Conservation (phyloP, 2,113 vertebrate genomes). For the Pachyramphus minor region DNA sequence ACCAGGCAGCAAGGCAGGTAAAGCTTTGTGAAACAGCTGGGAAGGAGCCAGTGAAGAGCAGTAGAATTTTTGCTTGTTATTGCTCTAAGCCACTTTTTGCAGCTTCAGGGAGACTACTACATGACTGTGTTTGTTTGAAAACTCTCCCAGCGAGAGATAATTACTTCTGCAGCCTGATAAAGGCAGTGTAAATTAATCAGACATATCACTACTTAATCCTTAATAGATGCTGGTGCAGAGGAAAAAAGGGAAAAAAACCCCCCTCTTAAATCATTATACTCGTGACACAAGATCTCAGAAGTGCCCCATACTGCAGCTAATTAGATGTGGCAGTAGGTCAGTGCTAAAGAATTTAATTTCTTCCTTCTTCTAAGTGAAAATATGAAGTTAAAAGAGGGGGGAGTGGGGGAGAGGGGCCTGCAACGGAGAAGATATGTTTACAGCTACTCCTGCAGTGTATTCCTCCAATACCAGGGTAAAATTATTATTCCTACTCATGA, state of each 20-base stretch:
- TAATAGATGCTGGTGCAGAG: neutral
- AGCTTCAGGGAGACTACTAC: neutral
- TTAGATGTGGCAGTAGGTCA: neutral
- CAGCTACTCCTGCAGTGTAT: neutral
- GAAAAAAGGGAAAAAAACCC: neutral
- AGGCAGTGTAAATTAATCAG: conserved; percentile 20
- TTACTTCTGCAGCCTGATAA: neutral
- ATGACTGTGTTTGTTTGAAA: conserved; percentile 7
- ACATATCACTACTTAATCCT: neutral
- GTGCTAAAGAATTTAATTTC: conserved; percentile 13
- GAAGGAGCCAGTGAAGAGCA: neutral
- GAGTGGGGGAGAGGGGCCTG: neutral
- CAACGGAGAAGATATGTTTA: neutral
- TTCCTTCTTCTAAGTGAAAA: neutral
- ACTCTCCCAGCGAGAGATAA: conserved; percentile 3
- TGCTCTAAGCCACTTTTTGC: neutral
- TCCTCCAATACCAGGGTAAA: neutral
- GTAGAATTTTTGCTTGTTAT: neutral
- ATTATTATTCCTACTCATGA: neutral
- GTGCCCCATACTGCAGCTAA: neutral
- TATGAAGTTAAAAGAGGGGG: neutral
- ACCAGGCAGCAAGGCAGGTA: neutral
- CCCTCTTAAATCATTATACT: neutral
- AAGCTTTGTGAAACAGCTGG: neutral
- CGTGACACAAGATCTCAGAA: neutral